Evolutionary conservation across 2,113 vertebrate species (phyloP), one percentile per base, ranked within the genome.

Genomic region (Euleptes europaea): DNA sequence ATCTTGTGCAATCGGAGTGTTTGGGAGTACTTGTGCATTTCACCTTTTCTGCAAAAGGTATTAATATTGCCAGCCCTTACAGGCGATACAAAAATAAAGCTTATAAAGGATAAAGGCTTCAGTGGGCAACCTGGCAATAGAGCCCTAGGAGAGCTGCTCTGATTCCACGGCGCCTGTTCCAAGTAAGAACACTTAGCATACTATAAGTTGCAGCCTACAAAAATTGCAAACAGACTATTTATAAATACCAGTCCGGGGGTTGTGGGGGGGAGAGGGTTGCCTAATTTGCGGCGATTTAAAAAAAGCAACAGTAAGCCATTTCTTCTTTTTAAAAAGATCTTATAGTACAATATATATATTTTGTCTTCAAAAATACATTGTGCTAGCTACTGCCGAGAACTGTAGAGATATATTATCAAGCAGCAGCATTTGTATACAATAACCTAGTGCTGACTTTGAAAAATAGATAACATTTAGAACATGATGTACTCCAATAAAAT

Each of bases 351-450:
- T 97, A 97, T 95, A 96, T 92, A 95, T 83, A 72, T 94, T 60
- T 42, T 54, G 47, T 26, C 11, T 35, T 96, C 89, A 92, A 88
- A 95, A 95, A 85, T 73, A 91, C 93, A 95, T 44, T 35, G 40
- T 94, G 93, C 94, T 93, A 87, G 87, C 93, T 94, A 96, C 92
- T 93, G 86, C 88, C 88, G 94, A 94, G 94, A 95, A 94, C 92
- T 85, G 93, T 94, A 94, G 93, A 93, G 92, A 93, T 95, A 94
- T 75, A 94, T 91, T 86, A 92, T 84, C 82, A 96, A 94, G 92
- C 95, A 94, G 95, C 96, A 92, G 93, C 67, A 90, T 91, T 97
- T 97, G 97, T 67, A 97, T 97, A 98, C 96, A 98, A 88, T 95
- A 96, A 95, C 90, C 92, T 91, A 94, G 94, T 91, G 93, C 91